Base-by-base conservation (phyloP, 2,888 invertebrate species). In the Clusia tigrina region DNA sequence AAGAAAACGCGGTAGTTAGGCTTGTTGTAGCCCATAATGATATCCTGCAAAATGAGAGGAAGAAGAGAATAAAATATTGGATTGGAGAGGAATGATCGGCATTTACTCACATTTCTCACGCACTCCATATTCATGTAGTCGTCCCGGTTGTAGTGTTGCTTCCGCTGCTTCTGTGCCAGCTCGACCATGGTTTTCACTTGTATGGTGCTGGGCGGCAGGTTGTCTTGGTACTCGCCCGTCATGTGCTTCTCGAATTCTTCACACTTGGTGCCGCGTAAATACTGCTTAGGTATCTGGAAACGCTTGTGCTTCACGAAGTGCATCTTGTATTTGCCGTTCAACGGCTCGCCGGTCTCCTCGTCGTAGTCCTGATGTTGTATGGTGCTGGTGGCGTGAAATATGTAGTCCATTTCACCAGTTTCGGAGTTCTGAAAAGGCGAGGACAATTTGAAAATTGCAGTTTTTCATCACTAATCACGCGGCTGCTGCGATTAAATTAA, bases 1-100 rank as follows among this genome's bases (percentile, higher is more conserved):
- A 90, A 82, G 63, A 89, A 86, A 70, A 89, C 78, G 62, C 87
- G 84, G 71, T 84, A 83, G 69, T 85, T 86, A 23, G 84, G 81
- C 64, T 80, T 80, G 38, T 78, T 78, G 63, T 80, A 82, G 51
- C 81, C 83, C 55, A 83, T 68, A 32, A 82, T 78, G 9, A 82
- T 83, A 64, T 83, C 80, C 83, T 82, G 63, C 12, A 63, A n/a
- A n/a, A n/a, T n/a, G n/a, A n/a, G n/a, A 38, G 1, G 3, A 24
- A 22, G 22, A 52, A 22, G 9, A 51, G 20, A 26, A 15, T 32
- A 53, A 2, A 53, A 37, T 10, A 60, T 38, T 51, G 15, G 42
- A 17, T 42, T 38, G 26, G 2, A 32, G 38, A 17, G 1, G 20
- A 53, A 20, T 58, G 5, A 12, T 25, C 15, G 20, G 12, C 52